Percentiles rank a stretch among this genome's conserved stretches.
These are phyloP conservation scores for Urocyon cinereoargenteus DNA, from an alignment of 2,797 vertebrate genomes.

Conservation along the genomic window DNA sequence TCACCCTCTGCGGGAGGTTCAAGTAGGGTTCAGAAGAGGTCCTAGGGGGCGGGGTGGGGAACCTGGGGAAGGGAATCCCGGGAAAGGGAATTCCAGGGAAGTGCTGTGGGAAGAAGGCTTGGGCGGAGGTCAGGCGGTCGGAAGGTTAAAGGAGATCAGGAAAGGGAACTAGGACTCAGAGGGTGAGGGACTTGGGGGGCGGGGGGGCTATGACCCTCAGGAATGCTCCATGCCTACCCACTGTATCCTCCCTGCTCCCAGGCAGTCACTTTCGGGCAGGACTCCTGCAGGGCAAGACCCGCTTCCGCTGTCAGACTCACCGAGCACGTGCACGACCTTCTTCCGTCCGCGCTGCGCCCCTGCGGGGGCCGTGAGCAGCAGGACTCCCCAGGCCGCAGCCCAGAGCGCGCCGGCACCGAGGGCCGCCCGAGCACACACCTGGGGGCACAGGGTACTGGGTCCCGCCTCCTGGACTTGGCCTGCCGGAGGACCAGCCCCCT, in stretches of 20 bases:
- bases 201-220: too few relatives aligned
- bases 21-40: not conserved
- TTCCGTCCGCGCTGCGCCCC: constrained; percentile 90
- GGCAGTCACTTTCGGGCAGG: not conserved
- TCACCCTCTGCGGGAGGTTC: constrained; percentile 92
- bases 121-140: not conserved
- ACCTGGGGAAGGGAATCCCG: not conserved
- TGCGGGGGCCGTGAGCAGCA: constrained; percentile 52
- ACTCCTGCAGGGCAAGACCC: fast-evolving
- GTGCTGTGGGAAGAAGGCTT: not conserved
- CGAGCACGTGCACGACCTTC: constrained; percentile 95
- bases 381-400: constrained; percentile 61
- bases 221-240: not conserved
- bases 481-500: not conserved
- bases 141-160: not conserved
- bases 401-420: constrained; percentile 54
- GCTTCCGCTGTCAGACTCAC: constrained; percentile 85
- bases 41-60: not conserved
- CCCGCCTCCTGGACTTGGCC: not conserved
- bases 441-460: not conserved
- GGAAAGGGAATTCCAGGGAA: not conserved
- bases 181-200: not conserved
- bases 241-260: not conserved
- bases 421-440: constrained; percentile 72
- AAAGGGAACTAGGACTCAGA: not conserved